Conservation (phyloP, 1,140 invertebrate species). For the Luehdorfia chinensis region DNA sequence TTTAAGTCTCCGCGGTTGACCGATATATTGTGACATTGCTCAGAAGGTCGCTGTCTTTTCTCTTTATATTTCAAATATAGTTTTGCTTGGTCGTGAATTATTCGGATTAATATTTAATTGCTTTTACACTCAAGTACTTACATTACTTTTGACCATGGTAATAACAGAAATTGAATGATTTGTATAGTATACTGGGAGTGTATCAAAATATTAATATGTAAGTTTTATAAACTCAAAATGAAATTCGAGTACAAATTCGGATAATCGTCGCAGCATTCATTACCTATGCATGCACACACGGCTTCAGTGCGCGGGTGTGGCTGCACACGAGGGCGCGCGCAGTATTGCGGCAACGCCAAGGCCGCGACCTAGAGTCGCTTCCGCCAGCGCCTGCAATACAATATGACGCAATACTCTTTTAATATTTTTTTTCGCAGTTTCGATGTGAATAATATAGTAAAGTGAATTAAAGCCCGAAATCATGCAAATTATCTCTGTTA, state of each 20-base stretch:
- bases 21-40: no score
- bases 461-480: neutral
- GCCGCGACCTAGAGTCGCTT: constrained; percentile 66
- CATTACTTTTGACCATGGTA: no score
- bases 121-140: no score
- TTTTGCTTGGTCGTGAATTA: no score
- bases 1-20: no score
- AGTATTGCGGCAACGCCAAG: constrained; percentile 45
- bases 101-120: no score
- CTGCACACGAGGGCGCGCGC: constrained; percentile 28
- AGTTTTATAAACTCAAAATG: no score
- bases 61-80: no score
- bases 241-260: neutral
- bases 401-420: constrained; percentile 17
- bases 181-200: no score
- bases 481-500: neutral
- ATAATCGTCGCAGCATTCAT: constrained; percentile 10
- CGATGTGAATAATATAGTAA: constrained; percentile 7
- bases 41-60: no score
- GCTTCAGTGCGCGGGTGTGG: constrained; percentile 32
- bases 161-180: no score
- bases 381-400: constrained; percentile 43
- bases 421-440: constrained; percentile 17
- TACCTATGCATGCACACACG: constrained; percentile 9
- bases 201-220: no score